phyloP scores from a whole-genome alignment of 2,113 vertebrate species.

The Polypterus bichir region DNA sequence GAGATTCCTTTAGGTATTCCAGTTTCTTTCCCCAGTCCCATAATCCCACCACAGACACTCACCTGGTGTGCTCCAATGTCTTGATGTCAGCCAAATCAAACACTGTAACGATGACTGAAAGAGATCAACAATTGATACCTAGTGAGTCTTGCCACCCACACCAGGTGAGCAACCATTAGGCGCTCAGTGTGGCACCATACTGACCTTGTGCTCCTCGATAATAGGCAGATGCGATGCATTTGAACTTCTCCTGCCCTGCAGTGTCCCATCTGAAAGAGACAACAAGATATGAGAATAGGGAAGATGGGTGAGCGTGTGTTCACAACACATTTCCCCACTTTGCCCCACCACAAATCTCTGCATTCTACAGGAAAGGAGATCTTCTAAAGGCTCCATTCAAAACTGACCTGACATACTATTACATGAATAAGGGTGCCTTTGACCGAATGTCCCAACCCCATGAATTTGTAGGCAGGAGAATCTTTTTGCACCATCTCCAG shows the following conservation, averaged over 20 bases:
- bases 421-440: too few relatives aligned
- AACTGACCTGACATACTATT: too few relatives aligned
- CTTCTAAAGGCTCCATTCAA: too few relatives aligned
- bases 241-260: slow-evolving; percentile 89
- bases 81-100: slow-evolving; percentile 57
- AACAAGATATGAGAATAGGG: slow-evolving; percentile 21
- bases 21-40: too few relatives aligned
- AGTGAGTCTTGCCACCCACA: too few relatives aligned
- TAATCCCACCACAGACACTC: slow-evolving; percentile 25
- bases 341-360: too few relatives aligned
- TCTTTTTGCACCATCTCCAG: too few relatives aligned
- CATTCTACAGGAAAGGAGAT: too few relatives aligned
- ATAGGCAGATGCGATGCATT: slow-evolving; percentile 82
- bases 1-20: too few relatives aligned
- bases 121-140: slow-evolving; percentile 3
- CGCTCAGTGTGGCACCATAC: slow-evolving; percentile 6
- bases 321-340: too few relatives aligned
- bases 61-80: slow-evolving; percentile 72
- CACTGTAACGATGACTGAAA: slow-evolving; percentile 54
- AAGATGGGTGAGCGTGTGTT: slow-evolving; percentile 1
- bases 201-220: slow-evolving; percentile 80
- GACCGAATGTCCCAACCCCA: too few relatives aligned
- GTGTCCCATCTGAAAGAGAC: slow-evolving; percentile 75
- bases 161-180: neutral
- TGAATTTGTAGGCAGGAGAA: too few relatives aligned